phyloP scores from a whole-genome alignment of 2,888 invertebrate genomes.

The Pharmacophagus antenor region DNA sequence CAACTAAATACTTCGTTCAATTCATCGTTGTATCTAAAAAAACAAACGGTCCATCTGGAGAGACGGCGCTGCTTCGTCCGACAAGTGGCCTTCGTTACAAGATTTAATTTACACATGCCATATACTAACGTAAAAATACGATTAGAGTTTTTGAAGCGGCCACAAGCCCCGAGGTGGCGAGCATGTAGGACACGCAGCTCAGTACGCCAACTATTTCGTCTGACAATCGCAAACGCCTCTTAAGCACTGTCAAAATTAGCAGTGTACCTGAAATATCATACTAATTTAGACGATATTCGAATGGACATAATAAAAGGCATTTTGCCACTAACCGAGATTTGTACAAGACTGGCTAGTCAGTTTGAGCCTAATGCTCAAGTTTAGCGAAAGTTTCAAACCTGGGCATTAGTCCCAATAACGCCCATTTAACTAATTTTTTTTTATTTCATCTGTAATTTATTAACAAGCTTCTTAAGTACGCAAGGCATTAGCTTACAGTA shows the following conservation, averaged over 20 bases:
- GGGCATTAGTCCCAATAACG: too few species aligned
- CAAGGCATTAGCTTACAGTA: too few species aligned
- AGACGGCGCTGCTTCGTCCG: background rate
- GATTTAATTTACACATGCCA: background rate
- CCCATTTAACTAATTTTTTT: too few species aligned
- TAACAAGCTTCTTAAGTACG: too few species aligned
- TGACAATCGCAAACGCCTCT: slow-evolving; percentile 55
- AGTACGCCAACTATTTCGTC: slow-evolving; percentile 69
- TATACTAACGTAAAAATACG: slow-evolving; percentile 60
- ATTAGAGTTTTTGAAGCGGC: slow-evolving; percentile 51
- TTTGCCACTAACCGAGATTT: too few species aligned
- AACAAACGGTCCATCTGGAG: background rate
- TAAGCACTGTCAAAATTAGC: slow-evolving; percentile 65
- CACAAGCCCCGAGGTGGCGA: slow-evolving; percentile 62
- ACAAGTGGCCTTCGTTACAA: background rate
- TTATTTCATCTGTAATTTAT: too few species aligned
- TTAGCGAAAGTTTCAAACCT: too few species aligned
- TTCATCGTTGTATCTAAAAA: background rate
- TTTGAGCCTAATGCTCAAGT: too few species aligned
- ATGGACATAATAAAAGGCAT: too few species aligned
- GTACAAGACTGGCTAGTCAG: too few species aligned
- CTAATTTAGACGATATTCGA: background rate
- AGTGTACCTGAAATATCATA: slow-evolving; percentile 59
- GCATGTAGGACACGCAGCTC: slow-evolving; percentile 62
- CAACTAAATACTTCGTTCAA: background rate